Evolutionary conservation across 2,888 invertebrate genomes (phyloP), one percentile per base, ranked within the genome.

Genomic region (Phengaris arion): DNA sequence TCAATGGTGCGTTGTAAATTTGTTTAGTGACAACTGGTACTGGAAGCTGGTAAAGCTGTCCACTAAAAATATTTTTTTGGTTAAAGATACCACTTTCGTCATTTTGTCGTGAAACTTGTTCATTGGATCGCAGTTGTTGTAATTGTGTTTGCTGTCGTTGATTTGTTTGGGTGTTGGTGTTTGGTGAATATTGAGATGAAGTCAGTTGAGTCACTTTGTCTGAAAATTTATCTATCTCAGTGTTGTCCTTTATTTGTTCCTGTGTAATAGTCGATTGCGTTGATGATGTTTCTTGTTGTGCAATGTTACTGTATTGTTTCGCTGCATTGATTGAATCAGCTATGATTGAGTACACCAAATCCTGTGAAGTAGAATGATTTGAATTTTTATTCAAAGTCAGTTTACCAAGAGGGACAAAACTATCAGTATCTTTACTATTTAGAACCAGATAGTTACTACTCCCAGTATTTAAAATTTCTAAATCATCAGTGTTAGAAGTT

Each of bases 291-390:
- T 88, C 88, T 82, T 90, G 87, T 81, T 89, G 87, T 77, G 87
- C 88, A 74, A 87, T 85, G 78, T 89, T 89, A 79, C 84, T 89
- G 79, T 92, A 91, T 80, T 89, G 88, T 81, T 90, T 92, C 46
- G 91, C 93, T 76, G 87, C 86, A 80, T 92, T 93, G 77, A 93
- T 86, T 52, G 93, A 92, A 81, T 92, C 92, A 75, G 91, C 88
- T 83, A 93, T 84, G 79, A 93, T 86, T 45, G 91, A 91, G 82
- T 90, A 90, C 83, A 92, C 91, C 85, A 93, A 82, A 77, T 90
- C 92, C 90, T 93, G 93, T 86, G 93, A 92, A 93, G 89, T 84
- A 85, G 92, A 93, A 89, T 91, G 81, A 78, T 89, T 89, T 75
- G 86, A 81, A 78, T 85, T 85, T 86, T 90, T 89, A 85, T 87